phyloP scores from a whole-genome alignment of 2,797 vertebrate genomes.

The Danio aesculapii region DNA sequence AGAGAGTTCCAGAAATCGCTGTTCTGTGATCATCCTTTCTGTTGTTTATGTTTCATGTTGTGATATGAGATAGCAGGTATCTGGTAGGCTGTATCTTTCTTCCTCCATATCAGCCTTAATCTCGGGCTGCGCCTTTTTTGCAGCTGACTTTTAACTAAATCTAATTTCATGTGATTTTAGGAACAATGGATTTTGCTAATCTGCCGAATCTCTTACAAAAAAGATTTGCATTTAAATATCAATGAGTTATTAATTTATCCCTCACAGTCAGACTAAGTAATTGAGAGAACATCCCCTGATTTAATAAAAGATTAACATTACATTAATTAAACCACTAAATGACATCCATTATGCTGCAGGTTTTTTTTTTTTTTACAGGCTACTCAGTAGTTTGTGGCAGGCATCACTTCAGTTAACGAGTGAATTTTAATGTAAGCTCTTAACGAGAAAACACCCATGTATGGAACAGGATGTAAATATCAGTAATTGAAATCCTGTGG shows the following conservation, averaged over 20 bases:
- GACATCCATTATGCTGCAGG: slow-evolving; percentile 39
- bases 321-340: slow-evolving; percentile 56
- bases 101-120: slow-evolving; percentile 13
- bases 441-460: slow-evolving; percentile 4
- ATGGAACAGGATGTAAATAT: slow-evolving; percentile 51
- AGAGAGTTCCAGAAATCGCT: slow-evolving; percentile 3
- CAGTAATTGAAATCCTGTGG: slow-evolving; percentile 57
- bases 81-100: not conserved
- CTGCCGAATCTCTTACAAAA: slow-evolving; percentile 23
- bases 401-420: slow-evolving; percentile 15
- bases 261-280: slow-evolving; percentile 55
- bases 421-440: slow-evolving; percentile 29
- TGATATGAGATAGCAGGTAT: slow-evolving; percentile 13
- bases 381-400: slow-evolving; percentile 40
- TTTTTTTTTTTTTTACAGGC: slow-evolving; percentile 34
- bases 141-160: slow-evolving; percentile 22
- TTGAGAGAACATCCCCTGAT: slow-evolving; percentile 50
- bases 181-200: slow-evolving; percentile 26
- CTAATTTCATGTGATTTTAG: slow-evolving; percentile 33
- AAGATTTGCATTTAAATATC: slow-evolving; percentile 47
- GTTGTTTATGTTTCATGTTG: slow-evolving; percentile 34
- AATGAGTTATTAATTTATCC: slow-evolving; percentile 53
- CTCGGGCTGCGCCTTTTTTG: slow-evolving; percentile 8
- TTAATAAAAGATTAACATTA: slow-evolving; percentile 60
- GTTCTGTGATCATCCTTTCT: not conserved